phyloP scores from a whole-genome alignment of 2,113 vertebrate species.

The Chiloscyllium plagiosum region DNA sequence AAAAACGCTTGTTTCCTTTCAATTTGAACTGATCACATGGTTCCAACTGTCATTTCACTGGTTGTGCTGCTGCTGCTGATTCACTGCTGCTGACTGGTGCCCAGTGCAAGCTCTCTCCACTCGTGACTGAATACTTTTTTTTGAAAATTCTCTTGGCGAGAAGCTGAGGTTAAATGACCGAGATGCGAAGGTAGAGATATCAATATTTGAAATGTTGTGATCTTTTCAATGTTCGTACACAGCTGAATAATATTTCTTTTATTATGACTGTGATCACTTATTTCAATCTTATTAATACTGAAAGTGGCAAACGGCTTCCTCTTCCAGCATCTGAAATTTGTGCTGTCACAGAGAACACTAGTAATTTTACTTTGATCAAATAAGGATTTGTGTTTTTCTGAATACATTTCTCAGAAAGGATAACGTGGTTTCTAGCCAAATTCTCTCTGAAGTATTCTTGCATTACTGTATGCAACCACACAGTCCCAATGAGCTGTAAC shows the following conservation, averaged over 20 bases:
- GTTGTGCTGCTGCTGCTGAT: not conserved
- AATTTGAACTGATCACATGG: conserved; percentile 36
- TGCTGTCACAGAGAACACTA: not conserved
- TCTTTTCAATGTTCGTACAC: not conserved
- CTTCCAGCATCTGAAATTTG: not conserved
- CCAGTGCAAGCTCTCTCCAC: not conserved
- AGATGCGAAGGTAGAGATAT: conserved; percentile 34
- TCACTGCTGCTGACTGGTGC: conserved; percentile 15
- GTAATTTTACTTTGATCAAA: not conserved
- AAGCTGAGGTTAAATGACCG: conserved; percentile 5
- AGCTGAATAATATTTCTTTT: not conserved
- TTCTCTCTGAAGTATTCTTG: not conserved
- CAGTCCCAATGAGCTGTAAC: not conserved
- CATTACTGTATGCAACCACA: not conserved
- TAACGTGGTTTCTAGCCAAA: conserved; percentile 4
- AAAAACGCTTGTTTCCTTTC: conserved; percentile 35
- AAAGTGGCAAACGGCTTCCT: not conserved
- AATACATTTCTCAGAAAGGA: not conserved
- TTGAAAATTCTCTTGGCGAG: not conserved
- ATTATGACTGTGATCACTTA: not conserved
- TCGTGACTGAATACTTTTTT: not conserved
- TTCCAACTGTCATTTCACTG: conserved; percentile 35
- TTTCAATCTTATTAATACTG: not conserved
- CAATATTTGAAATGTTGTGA: conserved; percentile 15
- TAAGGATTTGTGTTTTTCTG: not conserved